phyloP scores from a whole-genome alignment of 2,797 vertebrate species.

The Gobio occitaniae region DNA sequence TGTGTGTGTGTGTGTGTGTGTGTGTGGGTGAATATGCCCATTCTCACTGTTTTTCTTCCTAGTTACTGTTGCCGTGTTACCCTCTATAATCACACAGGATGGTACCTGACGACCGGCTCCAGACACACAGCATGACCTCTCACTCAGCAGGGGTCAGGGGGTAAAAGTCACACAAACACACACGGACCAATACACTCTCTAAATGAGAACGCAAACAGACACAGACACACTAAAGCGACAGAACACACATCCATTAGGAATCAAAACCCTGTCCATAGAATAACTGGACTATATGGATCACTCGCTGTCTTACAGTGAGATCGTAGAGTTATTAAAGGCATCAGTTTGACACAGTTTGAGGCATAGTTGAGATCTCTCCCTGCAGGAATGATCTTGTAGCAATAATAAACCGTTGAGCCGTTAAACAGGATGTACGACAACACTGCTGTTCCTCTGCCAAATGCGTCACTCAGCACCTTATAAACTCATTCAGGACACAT shows the following conservation, averaged over 20 bases:
- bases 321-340: background rate
- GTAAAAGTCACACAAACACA: conserved; percentile 57
- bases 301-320: background rate
- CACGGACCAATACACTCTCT: conserved; percentile 23
- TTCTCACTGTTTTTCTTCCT: conserved; percentile 50
- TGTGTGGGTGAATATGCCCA: conserved; percentile 25
- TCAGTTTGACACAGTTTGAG: background rate
- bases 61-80: conserved; percentile 62
- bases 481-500: background rate
- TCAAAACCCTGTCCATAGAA: background rate
- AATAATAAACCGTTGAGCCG: background rate
- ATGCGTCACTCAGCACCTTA: conserved; percentile 20
- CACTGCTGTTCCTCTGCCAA: conserved; percentile 3
- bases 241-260: background rate
- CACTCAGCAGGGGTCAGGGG: conserved; percentile 43
- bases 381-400: conserved; percentile 2
- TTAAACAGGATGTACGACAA: background rate
- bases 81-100: conserved; percentile 47
- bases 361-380: background rate
- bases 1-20: conserved; percentile 35
- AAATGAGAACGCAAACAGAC: conserved; percentile 41
- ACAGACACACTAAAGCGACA: background rate
- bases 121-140: conserved; percentile 55
- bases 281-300: no score
- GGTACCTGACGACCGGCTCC: conserved; percentile 52